These are phyloP conservation scores for Gymnorhina tibicen DNA, from an alignment of 2,113 vertebrate species.

Conservation along the genomic window DNA sequence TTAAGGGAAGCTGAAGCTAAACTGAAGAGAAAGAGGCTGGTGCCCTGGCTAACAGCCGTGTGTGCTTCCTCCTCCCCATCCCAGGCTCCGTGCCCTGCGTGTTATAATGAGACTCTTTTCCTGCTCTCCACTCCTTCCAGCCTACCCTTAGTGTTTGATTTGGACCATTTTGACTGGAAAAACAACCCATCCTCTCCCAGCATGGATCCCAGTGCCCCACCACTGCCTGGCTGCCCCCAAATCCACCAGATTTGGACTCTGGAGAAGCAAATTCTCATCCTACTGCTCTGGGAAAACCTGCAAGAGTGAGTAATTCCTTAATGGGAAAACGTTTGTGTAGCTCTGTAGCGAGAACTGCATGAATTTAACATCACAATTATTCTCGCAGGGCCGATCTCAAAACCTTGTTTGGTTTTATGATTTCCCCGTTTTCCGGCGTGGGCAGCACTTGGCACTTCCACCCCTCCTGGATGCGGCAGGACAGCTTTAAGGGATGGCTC, in stretches of 20 bases:
- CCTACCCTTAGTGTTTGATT: neutral
- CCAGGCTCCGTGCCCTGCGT: neutral
- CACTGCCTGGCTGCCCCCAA: neutral
- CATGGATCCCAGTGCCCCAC: neutral
- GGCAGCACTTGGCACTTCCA: neutral
- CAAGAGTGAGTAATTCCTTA: neutral
- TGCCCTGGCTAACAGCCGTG: neutral
- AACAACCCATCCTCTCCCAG: neutral
- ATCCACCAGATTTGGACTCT: rapidly evolving
- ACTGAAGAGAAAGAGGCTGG: neutral
- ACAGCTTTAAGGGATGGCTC: neutral
- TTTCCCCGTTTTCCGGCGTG: rapidly evolving
- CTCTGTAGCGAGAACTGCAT: neutral
- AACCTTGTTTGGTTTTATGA: neutral
- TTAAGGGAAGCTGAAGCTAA: slow-evolving; percentile 12
- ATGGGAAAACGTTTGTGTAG: neutral
- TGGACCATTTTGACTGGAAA: neutral
- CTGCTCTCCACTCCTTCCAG: neutral
- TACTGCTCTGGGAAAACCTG: neutral
- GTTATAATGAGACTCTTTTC: neutral
- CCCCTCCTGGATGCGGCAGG: neutral
- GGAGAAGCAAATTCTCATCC: neutral
- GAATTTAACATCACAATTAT: neutral
- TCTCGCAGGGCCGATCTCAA: neutral
- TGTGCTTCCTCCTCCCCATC: neutral